Evolutionary conservation across 2,888 invertebrate species (phyloP), one percentile per base, ranked within the genome.

Genomic region (Hirudinaria manillensis): DNA sequence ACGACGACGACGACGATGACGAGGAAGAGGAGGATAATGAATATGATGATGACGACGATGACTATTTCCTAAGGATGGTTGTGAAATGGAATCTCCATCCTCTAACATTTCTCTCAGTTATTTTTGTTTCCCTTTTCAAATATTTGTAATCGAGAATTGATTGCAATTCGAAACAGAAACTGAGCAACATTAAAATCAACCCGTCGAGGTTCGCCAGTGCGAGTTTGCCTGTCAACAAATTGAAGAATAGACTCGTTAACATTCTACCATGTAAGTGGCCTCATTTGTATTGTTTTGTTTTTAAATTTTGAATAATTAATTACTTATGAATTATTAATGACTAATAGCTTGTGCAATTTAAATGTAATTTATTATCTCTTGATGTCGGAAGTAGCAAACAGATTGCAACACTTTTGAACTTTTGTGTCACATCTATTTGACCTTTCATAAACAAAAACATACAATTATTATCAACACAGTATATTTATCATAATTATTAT

Each of bases 201-300:
- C 94, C 95, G 27, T 91, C 92, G 81, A 90, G 94, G 81, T 98
- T 98, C 85, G 92, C 93, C 77, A 93, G 94, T 77, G 99, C 98
- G 78, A 98, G 95, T 86, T 88, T 97, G 85, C 93, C 95, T 29
- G 93, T 92, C 84, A 99, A 99, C 87, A 96, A 97, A 86, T 93
- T 93, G 86, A 99, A 99, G 88, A 99, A 99, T 87, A 90, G 99
- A 81, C 89, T 97, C 83, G 94, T 97, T 76, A 97, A 98, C 86
- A 95, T 99, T 85, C 89, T 99, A 87, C 99, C 99, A 75, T 98
- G 85, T 85, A 81, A 84, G 85, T 84, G 75, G 72, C 24, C 21
- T 56, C 0, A 24, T 51, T 70, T 51, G 13, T 67, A 55, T 55
- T 72, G 2, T 19, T 53, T 45, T 53, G 24, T 53, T 7, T 71